Base-by-base conservation (phyloP, 2,888 invertebrate species). In the Drosophila glabriapex region DNA sequence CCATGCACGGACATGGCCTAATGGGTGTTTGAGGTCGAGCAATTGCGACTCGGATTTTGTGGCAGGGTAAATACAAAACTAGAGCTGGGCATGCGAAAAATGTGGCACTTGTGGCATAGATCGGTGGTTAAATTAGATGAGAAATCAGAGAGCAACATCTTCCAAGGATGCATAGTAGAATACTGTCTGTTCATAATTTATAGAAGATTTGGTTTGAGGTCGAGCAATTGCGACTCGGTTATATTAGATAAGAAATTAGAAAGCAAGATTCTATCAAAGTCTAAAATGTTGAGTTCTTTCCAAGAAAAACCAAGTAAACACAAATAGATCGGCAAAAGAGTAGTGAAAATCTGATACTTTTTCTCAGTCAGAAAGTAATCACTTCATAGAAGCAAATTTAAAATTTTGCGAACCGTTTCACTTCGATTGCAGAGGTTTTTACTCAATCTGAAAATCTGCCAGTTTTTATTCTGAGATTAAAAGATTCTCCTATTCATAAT, bases 1-100 rank as follows among this genome's bases (percentile, higher is more conserved):
- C 69, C 80, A 78, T 78, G 84, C 84, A 68, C 50, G 61, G 82
- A 89, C 87, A 84, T 87, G 81, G 73, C 67, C 81, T 79, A 85
- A 85, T 85, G 79, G 74, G 19, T 70, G 68, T 81, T 58, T 58
- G 79, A 68, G 73, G 72, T 78, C 67, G 67, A 33, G 28, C 54
- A 39, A 68, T 63, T 72, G 28, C 10, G 61, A 41, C 28, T 53
- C 31, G 28, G 28, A 63, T 55, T 63, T 63, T 33, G n/a, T 28
- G 33, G 55, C 63, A 3, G 33, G 61, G 22, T 6, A 31, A 52
- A 61, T 52, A 61, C n/a, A 61, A 61, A 16, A 52, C 58, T 29
- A 4, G 16, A 49, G 6, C 37, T 37, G n/a, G 41, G 31, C 41
- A 22, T 16, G 43, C 22, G 16, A 29, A 10, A 61, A 19, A 25